Evolutionary conservation across 1,140 invertebrate genomes (phyloP), one percentile per base, ranked within the genome.

Genomic region (Penaeus vannamei): DNA sequence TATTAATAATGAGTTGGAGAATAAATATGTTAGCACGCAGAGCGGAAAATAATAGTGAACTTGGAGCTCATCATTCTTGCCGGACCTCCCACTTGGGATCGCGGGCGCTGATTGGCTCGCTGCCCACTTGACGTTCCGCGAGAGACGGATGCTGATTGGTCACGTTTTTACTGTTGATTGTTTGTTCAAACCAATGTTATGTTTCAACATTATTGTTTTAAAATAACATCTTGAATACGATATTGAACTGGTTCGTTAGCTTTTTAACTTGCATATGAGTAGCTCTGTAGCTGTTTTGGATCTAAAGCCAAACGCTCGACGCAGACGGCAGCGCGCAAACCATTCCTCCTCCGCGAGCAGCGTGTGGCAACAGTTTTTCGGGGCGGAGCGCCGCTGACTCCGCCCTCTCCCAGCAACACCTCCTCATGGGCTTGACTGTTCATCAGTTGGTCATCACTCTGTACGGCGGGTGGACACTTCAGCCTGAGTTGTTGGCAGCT

Each of bases 1-100:
- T 89, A 89, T 89, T 89, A 89, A 89, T 89, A 89, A 89, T 89
- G 87, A 89, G 87, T 84, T 89, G 87, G 87, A 84, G 87, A 89
- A 89, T 89, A 89, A 89, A 89, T 89, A 89, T 89, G 87, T 89
- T 89, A 89, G 79, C 87, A 89, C 82, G 87, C 84, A 83, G 76
- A 89, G 87, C 87, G 87, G 87, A 89, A 89, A 89, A 89, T 89
- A 84, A 89, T 89, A 89, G 87, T 84, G 87, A 89, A 89, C 82
- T 62, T 53, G 66, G 66, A 84, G 82, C 82, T 84, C 87, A 89
- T 89, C 87, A 89, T 61, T 89, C 87, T 89, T 89, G 60, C 19
- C 36, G 72, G 60, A 46, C 82, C 87, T 29, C 82, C 87, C 82
- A 23, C 46, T 36, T n/a, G 53, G 82, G 46, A 53, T n/a, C 22